Percentiles rank a stretch among this genome's conserved stretches.
phyloP scores from a whole-genome alignment of 2,113 vertebrate species.

The Dicentrarchus labrax region DNA sequence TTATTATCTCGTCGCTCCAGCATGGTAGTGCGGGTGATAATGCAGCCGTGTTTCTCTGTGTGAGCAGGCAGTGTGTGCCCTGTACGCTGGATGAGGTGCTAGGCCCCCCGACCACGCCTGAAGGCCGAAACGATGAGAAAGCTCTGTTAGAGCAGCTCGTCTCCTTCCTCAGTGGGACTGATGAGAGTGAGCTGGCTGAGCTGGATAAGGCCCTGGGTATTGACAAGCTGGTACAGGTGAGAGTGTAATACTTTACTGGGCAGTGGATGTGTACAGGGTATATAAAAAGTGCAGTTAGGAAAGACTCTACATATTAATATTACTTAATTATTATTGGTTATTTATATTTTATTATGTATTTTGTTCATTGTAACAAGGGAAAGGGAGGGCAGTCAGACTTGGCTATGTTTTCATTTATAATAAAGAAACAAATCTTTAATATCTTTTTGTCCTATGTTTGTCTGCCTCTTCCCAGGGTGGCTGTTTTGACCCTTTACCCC shows the following conservation, averaged over 20 bases:
- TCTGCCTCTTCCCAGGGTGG: slow-evolving; percentile 84
- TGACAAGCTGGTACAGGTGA: slow-evolving; percentile 95
- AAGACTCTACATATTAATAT: no score
- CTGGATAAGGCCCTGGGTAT: slow-evolving; percentile 95
- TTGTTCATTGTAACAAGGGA: no score
- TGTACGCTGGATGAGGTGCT: slow-evolving; percentile 94
- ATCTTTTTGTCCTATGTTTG: background rate
- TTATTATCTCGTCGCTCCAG: no score
- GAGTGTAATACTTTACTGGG: background rate
- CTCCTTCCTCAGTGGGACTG: slow-evolving; percentile 96
- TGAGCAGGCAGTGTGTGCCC: slow-evolving; percentile 89
- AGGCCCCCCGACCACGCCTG: slow-evolving; percentile 90
- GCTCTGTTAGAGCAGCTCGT: slow-evolving; percentile 94
- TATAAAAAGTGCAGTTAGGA: no score
- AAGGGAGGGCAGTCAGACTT: no score
- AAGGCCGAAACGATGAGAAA: slow-evolving; percentile 94
- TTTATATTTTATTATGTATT: no score
- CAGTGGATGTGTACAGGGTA: no score
- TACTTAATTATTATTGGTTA: no score
- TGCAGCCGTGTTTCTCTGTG: background rate
- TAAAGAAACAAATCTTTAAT: background rate
- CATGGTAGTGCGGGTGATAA: no score
- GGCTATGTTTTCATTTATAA: background rate
- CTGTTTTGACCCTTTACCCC: slow-evolving; percentile 88
- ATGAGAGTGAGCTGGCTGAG: slow-evolving; percentile 94